Percentiles rank a stretch among this genome's conserved stretches.
phyloP scores from a whole-genome alignment of 2,113 vertebrate genomes.

The Conger conger region DNA sequence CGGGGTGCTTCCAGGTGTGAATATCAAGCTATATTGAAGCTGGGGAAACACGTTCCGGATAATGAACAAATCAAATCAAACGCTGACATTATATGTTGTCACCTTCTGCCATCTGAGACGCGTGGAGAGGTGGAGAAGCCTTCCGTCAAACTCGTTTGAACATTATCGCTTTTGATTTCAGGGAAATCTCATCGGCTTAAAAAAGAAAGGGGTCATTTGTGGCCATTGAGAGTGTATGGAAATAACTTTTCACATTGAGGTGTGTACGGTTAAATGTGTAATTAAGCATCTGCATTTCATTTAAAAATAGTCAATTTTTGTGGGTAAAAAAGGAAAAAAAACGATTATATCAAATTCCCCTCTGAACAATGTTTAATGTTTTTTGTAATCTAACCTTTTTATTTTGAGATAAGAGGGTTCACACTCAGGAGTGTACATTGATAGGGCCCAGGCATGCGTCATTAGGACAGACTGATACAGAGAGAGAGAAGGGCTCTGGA shows the following conservation, averaged over 20 bases:
- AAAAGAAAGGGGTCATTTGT: background rate
- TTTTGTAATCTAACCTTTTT: too few relatives aligned
- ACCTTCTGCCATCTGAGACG: background rate
- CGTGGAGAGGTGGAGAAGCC: background rate
- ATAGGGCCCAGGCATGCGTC: background rate
- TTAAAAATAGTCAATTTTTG: too few relatives aligned
- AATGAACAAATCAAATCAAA: conserved; percentile 6
- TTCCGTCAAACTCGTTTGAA: background rate
- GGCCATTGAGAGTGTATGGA: background rate
- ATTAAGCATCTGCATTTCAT: background rate
- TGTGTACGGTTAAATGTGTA: background rate
- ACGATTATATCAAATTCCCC: too few relatives aligned
- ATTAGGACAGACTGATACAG: background rate
- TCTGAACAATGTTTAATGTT: too few relatives aligned
- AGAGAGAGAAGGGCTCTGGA: background rate
- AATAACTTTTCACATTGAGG: background rate
- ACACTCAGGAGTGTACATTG: background rate
- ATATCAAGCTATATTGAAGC: background rate
- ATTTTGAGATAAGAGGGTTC: too few relatives aligned
- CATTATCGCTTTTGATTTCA: background rate
- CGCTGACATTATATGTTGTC: background rate
- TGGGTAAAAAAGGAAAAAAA: too few relatives aligned
- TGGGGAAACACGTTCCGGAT: background rate
- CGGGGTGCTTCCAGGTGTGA: background rate
- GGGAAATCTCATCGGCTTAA: background rate